Base-by-base conservation (phyloP, 2,797 vertebrate genomes). In the Pipistrellus pygmaeus region DNA sequence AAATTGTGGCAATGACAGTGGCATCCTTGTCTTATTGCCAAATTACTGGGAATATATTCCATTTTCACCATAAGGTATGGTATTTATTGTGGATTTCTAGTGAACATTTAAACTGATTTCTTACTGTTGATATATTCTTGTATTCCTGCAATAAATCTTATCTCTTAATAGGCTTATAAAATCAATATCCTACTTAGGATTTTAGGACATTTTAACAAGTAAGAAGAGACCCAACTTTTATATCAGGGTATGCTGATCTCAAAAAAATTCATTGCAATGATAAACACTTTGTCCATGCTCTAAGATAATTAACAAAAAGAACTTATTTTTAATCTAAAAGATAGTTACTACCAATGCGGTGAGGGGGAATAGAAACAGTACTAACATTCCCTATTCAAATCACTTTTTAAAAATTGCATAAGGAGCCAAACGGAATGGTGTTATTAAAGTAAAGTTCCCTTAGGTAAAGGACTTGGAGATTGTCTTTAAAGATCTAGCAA, bases 191-290 rank as follows among this genome's bases (percentile, higher is more conserved):
- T 64, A 64, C 60, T 90, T 68, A 93, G 51, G 5, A 81, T 90
- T 72, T 94, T 41, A 84, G 23, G 44, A 30, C 11, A 91, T 84
- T 95, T 95, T 76, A 21, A 41, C 14, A 95, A 93, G 18, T 53
- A 48, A 48, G 46, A 17, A 83, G 44, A 27, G 57, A 23, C 30
- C 71, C 4, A 69, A 85, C n/a, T 85, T 57, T 89, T 35, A 17
- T 38, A 78, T 44, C 41, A 83, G 35, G 35, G 68, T 55, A 51
- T 48, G n/a, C 27, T 76, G 60, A 30, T 62, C 41, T 90, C 71
- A 86, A 91, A 89, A 55, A 71, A 84, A 41, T 51, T 18, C 69
- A 20, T 81, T 88, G 46, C 17, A 38, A 57, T 60, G 4, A 21
- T 32, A 88, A 82, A 6, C 83, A 94, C 75, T 60, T 51, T 88